phyloP scores from a whole-genome alignment of 1,140 invertebrate species.

The Oscheius sp. region DNA sequence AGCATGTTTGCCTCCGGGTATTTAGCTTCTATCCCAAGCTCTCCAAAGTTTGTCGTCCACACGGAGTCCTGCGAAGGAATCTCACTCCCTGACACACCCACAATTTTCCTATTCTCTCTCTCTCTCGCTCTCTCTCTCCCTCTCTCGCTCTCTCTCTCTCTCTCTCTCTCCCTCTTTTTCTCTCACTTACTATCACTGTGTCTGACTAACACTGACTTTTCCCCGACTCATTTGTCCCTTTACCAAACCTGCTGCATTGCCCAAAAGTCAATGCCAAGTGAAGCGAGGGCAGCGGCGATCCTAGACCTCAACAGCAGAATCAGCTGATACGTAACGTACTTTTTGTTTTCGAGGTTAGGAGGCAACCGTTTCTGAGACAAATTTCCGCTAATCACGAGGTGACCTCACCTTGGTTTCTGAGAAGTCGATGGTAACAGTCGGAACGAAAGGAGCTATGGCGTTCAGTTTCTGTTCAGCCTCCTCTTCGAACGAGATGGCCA shows the following conservation, averaged over 20 bases:
- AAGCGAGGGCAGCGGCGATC: conserved; percentile 8
- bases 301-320: conserved; percentile 1
- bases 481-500: conserved; percentile 15
- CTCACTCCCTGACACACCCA: background rate
- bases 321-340: conserved; percentile 21
- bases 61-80: conserved; percentile 7
- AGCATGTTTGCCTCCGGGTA: conserved; percentile 16
- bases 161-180: too few species aligned
- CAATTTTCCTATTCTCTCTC: too few species aligned
- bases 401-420: conserved; percentile 8
- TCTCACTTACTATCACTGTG: too few species aligned
- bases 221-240: background rate
- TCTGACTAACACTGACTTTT: too few species aligned
- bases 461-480: conserved; percentile 3
- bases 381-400: background rate
- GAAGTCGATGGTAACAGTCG: conserved; percentile 14
- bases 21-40: background rate
- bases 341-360: conserved; percentile 1
- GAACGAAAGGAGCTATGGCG: conserved; percentile 10
- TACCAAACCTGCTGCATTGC: conserved; percentile 22
- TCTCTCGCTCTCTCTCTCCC: too few species aligned
- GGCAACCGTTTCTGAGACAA: conserved; percentile 4
- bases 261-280: conserved; percentile 17
- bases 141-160: too few species aligned
- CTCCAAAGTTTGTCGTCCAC: conserved; percentile 18